A percentile compares a stretch with the other conserved stretches of the same genome.
Conservation (phyloP, 2,888 invertebrate genomes). For the Beris chalybata region DNA sequence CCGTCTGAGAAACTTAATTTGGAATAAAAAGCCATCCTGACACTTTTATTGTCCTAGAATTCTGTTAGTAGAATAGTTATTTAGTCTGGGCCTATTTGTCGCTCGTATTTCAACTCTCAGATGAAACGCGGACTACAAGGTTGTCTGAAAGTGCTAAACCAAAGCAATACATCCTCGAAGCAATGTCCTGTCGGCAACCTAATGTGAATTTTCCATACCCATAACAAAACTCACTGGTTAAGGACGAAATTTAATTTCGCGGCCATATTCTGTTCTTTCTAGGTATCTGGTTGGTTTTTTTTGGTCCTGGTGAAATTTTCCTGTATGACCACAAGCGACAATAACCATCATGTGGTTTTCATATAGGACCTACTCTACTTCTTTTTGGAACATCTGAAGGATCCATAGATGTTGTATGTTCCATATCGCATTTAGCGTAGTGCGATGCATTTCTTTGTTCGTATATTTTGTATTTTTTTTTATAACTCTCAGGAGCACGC, state of each 20-base stretch:
- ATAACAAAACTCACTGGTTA: slow-evolving; percentile 27
- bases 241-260: slow-evolving; percentile 38
- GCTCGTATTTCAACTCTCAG: slow-evolving; percentile 22
- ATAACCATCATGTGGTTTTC: slow-evolving; percentile 11
- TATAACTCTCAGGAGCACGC: slow-evolving; percentile 16
- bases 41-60: slow-evolving; percentile 35
- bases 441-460: slow-evolving; percentile 27
- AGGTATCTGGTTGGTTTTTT: slow-evolving; percentile 31
- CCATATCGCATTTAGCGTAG: background rate
- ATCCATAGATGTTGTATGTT: slow-evolving; percentile 20
- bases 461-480: slow-evolving; percentile 21
- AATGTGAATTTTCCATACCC: background rate
- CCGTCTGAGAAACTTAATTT: slow-evolving; percentile 36
- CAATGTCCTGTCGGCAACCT: background rate
- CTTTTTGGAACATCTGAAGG: slow-evolving; percentile 13
- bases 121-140: slow-evolving; percentile 25
- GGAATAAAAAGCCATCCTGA: slow-evolving; percentile 36
- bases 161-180: slow-evolving; percentile 17
- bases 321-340: slow-evolving; percentile 21
- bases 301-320: slow-evolving; percentile 24
- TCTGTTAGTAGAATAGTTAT: slow-evolving; percentile 15
- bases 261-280: slow-evolving; percentile 26
- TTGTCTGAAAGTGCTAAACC: slow-evolving; percentile 10
- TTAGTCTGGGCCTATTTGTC: slow-evolving; percentile 4
- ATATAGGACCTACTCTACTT: slow-evolving; percentile 2